Percentiles rank a stretch among this genome's conserved stretches.
Conservation (phyloP, 2,888 invertebrate species). For the Diarsia rubi region DNA sequence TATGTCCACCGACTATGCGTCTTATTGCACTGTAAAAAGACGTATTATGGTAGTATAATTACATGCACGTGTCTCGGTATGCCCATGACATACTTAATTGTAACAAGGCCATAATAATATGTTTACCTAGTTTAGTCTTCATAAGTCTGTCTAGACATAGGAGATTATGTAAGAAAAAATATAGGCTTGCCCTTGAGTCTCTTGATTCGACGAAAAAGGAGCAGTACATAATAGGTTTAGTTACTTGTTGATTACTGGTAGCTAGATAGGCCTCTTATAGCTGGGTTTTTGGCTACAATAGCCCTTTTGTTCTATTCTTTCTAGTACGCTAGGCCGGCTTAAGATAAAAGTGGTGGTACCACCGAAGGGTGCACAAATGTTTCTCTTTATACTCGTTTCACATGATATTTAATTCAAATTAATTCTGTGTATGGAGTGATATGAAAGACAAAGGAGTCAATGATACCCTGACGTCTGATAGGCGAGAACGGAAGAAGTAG, state of each 20-base stretch:
- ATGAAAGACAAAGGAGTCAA: no score
- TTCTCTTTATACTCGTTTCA: no score
- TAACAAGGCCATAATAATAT: neutral
- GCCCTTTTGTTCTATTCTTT: neutral
- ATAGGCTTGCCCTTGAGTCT: constrained; percentile 7
- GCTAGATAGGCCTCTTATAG: neutral
- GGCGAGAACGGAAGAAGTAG: no score
- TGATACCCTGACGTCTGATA: no score
- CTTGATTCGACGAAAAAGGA: constrained; percentile 1
- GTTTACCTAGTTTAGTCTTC: neutral
- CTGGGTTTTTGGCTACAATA: neutral
- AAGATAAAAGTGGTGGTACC: neutral
- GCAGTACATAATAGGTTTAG: neutral
- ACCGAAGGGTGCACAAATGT: no score
- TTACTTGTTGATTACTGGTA: neutral
- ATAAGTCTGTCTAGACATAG: constrained; percentile 37
- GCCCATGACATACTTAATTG: neutral
- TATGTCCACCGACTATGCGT: no score
- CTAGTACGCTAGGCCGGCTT: neutral
- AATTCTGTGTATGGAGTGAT: no score
- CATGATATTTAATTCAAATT: no score
- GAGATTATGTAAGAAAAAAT: constrained; percentile 11
- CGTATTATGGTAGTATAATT: no score
- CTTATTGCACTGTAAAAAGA: no score
- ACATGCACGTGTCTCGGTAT: neutral